These are phyloP conservation scores for Tinea trinotella DNA, from an alignment of 2,888 invertebrate genomes.

Conservation along the genomic window DNA sequence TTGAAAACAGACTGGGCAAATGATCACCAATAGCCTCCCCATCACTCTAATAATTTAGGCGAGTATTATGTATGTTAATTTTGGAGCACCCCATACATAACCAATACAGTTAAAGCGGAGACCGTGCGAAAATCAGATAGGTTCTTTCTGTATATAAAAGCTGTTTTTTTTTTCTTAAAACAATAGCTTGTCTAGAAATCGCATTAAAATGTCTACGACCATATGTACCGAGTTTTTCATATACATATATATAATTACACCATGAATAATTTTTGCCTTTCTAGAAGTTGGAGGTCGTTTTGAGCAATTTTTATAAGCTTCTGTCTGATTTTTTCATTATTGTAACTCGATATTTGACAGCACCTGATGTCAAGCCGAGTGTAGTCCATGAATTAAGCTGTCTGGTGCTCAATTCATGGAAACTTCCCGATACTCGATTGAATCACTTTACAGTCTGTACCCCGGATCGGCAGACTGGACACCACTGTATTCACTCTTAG, in stretches of 20 bases:
- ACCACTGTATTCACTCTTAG: too few species aligned
- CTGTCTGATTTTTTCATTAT: background rate
- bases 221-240: conserved; percentile 11
- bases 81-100: conserved; percentile 45
- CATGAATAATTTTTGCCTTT: conserved; percentile 29
- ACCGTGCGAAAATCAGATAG: conserved; percentile 70
- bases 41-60: too few species aligned
- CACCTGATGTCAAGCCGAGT: too few species aligned
- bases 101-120: conserved; percentile 43
- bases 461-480: too few species aligned
- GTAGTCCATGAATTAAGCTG: too few species aligned
- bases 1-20: too few species aligned
- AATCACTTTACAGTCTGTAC: too few species aligned
- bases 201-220: conserved; percentile 15
- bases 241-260: conserved; percentile 28
- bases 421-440: too few species aligned
- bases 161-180: conserved; percentile 58
- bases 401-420: too few species aligned
- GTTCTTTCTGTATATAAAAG: conserved; percentile 56
- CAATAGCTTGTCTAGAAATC: conserved; percentile 19
- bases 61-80: too few species aligned
- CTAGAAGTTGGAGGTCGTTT: conserved; percentile 35
- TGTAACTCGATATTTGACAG: too few species aligned
- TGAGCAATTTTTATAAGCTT: conserved; percentile 20
- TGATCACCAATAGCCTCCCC: too few species aligned